phyloP scores from a whole-genome alignment of 1,140 invertebrate genomes.

The Leucophenga varia region DNA sequence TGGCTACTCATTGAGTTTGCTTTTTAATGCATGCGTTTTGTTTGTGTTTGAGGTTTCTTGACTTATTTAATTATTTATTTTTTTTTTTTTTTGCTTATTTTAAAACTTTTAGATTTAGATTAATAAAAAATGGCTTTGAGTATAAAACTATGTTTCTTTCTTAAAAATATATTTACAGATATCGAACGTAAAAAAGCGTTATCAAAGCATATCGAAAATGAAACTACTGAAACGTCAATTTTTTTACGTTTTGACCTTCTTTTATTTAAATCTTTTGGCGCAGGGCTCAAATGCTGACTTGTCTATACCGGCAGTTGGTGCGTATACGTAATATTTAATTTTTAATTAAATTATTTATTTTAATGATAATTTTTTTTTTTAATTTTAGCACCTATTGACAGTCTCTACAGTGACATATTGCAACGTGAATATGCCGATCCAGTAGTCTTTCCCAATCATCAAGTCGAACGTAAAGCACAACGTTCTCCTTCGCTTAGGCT shows the following conservation, averaged over 20 bases:
- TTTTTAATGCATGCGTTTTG: too few relatives aligned
- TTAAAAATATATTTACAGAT: too few relatives aligned
- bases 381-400: conserved; percentile 28
- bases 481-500: conserved; percentile 69
- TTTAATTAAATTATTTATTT: neutral
- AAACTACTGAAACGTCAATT: conserved; percentile 19
- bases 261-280: conserved; percentile 17
- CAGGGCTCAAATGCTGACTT: conserved; percentile 25
- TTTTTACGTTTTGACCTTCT: conserved; percentile 23
- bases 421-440: conserved; percentile 53
- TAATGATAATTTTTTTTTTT: too few relatives aligned
- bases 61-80: too few relatives aligned
- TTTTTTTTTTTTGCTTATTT: too few relatives aligned
- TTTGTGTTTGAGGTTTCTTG: too few relatives aligned
- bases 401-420: conserved; percentile 47
- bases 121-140: too few relatives aligned
- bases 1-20: too few relatives aligned
- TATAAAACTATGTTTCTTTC: too few relatives aligned
- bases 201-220: conserved; percentile 13
- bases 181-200: too few relatives aligned
- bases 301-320: conserved; percentile 22
- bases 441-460: conserved; percentile 59
- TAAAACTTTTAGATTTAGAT: too few relatives aligned
- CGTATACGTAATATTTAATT: neutral
- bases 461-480: conserved; percentile 71